Evolutionary conservation across 2,888 invertebrate species (phyloP).

Genomic region (Molanna angustata): DNA sequence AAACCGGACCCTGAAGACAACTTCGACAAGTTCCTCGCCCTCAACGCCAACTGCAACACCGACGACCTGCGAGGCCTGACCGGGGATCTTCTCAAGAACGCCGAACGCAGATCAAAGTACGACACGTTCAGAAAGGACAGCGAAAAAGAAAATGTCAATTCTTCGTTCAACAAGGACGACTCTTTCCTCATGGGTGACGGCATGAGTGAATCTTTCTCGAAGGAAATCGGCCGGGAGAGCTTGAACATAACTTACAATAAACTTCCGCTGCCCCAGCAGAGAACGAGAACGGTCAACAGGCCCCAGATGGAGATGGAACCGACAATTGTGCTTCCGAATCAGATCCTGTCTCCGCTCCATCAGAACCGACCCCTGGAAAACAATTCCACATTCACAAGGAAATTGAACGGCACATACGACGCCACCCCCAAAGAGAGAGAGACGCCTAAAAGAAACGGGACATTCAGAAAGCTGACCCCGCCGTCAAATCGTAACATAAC

Average conservation of each 20-base stretch:
- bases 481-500: slow-evolving; percentile 42
- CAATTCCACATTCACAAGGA: slow-evolving; percentile 12
- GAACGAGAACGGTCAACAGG: slow-evolving; percentile 15
- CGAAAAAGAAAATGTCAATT: slow-evolving; percentile 48
- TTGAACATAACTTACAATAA: slow-evolving; percentile 49
- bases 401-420: slow-evolving; percentile 38
- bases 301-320: slow-evolving; percentile 41
- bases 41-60: slow-evolving; percentile 29
- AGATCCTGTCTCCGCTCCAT: slow-evolving; percentile 35
- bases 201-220: slow-evolving; percentile 39
- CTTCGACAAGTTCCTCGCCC: slow-evolving; percentile 25
- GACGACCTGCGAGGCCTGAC: slow-evolving; percentile 28
- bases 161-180: slow-evolving; percentile 46
- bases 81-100: slow-evolving; percentile 20
- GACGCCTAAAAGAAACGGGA: slow-evolving; percentile 45
- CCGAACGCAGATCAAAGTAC: slow-evolving; percentile 13
- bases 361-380: slow-evolving; percentile 11
- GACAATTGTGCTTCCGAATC: slow-evolving; percentile 48
- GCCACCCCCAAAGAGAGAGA: slow-evolving; percentile 41
- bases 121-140: slow-evolving; percentile 37
- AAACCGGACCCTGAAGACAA: slow-evolving; percentile 28
- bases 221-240: slow-evolving; percentile 37
- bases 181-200: slow-evolving; percentile 43
- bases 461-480: slow-evolving; percentile 47
- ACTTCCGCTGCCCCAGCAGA: slow-evolving; percentile 29